A percentile compares a stretch with the other conserved stretches of the same genome.
These are phyloP conservation scores for Drosophila littoralis DNA, from an alignment of 1,140 invertebrate species.

Conservation along the genomic window DNA sequence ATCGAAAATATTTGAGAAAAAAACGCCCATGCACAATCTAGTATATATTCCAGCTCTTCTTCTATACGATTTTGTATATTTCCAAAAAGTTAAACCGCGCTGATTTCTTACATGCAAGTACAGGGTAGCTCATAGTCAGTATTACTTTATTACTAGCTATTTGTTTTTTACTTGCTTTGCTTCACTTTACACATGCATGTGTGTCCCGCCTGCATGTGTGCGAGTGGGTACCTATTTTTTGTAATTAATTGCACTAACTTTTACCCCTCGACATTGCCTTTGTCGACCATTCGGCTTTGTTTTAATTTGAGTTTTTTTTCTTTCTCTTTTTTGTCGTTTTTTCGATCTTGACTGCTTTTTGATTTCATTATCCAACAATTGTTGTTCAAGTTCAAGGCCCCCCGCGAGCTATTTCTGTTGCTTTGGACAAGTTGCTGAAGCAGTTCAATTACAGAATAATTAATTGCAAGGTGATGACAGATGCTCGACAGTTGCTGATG, in stretches of 20 bases:
- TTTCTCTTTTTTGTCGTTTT: slow-evolving; percentile 19
- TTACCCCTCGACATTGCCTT: slow-evolving; percentile 39
- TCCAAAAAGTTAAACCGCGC: no score
- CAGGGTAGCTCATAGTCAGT: slow-evolving; percentile 14
- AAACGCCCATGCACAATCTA: no score
- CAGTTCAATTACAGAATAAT: background rate
- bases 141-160: background rate
- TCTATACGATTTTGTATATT: no score
- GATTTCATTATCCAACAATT: slow-evolving; percentile 70
- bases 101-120: background rate
- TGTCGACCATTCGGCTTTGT: slow-evolving; percentile 33
- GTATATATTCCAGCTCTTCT: no score
- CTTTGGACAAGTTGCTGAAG: background rate
- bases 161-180: slow-evolving; percentile 41
- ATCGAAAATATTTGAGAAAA: no score
- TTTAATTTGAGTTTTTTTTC: slow-evolving; percentile 35
- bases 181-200: slow-evolving; percentile 23
- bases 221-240: slow-evolving; percentile 67
- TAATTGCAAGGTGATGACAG: slow-evolving; percentile 4
- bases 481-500: background rate
- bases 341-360: slow-evolving; percentile 38
- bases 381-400: slow-evolving; percentile 72
- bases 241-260: slow-evolving; percentile 77
- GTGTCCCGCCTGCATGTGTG: slow-evolving; percentile 4
- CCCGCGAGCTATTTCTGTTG: background rate